Evolutionary conservation across 1,140 invertebrate genomes (phyloP).

Genomic region (Trichoplusia ni): DNA sequence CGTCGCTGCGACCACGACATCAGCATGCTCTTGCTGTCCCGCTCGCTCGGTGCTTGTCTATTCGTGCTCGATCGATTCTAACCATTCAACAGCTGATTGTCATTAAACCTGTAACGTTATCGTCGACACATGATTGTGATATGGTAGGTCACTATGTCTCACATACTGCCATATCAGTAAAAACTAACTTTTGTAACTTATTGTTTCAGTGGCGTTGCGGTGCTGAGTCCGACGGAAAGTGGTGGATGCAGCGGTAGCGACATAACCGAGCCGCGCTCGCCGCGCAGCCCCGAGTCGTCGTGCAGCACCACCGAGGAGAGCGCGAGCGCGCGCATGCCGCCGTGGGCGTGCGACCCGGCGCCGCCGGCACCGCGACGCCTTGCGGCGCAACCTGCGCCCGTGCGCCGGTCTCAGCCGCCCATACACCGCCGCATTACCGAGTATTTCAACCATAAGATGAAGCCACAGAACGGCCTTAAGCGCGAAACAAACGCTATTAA

Average conservation of each 20-base stretch:
- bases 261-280: slow-evolving; percentile 89
- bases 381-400: slow-evolving; percentile 70
- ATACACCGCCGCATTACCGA: slow-evolving; percentile 85
- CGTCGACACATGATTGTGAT: slow-evolving; percentile 36
- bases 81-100: slow-evolving; percentile 74
- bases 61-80: slow-evolving; percentile 61
- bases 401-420: slow-evolving; percentile 64
- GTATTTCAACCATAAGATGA: slow-evolving; percentile 91
- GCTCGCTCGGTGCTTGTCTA: slow-evolving; percentile 47
- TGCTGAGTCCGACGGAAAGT: slow-evolving; percentile 78
- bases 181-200: not conserved
- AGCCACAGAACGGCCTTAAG: slow-evolving; percentile 83
- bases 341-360: slow-evolving; percentile 76
- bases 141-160: slow-evolving; percentile 11
- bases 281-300: slow-evolving; percentile 85
- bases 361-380: slow-evolving; percentile 75
- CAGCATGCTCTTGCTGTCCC: slow-evolving; percentile 41
- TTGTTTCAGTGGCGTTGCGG: slow-evolving; percentile 79
- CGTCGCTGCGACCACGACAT: slow-evolving; percentile 41
- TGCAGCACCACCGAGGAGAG: slow-evolving; percentile 79
- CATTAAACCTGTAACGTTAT: slow-evolving; percentile 45
- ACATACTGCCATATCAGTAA: not conserved
- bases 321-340: slow-evolving; percentile 79
- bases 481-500: slow-evolving; percentile 60
- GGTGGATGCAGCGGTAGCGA: slow-evolving; percentile 77